phyloP scores from a whole-genome alignment of 2,113 vertebrate genomes.

The Peucedramus taeniatus region DNA sequence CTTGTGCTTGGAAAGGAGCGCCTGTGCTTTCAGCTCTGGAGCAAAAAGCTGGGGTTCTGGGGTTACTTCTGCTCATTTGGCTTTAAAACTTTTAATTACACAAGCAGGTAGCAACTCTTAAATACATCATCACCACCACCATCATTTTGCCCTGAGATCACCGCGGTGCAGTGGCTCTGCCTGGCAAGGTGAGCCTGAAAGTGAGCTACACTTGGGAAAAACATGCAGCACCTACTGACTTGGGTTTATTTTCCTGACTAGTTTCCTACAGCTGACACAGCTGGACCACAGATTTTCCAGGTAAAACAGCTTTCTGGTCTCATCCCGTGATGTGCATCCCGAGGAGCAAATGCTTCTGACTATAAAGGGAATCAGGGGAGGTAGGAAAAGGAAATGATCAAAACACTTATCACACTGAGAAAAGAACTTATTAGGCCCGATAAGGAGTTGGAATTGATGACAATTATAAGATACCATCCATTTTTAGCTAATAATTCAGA shows the following conservation, averaged over 20 bases:
- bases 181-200: background rate
- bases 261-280: background rate
- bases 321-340: background rate
- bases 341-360: background rate
- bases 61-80: background rate
- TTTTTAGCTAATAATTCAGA: constrained; percentile 44
- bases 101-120: background rate
- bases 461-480: constrained; percentile 17
- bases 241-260: background rate
- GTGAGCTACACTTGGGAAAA: background rate
- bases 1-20: background rate
- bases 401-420: background rate
- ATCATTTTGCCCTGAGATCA: background rate
- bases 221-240: background rate
- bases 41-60: background rate
- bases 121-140: background rate
- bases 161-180: background rate
- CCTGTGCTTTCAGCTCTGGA: background rate
- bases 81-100: background rate
- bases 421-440: background rate
- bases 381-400: constrained; percentile 27
- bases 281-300: background rate
- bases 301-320: background rate
- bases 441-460: constrained; percentile 20
- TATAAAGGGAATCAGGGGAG: background rate